Percentiles rank a stretch among this genome's conserved stretches.
phyloP scores from a whole-genome alignment of 2,113 vertebrate genomes.

The Phalacrocorax brasilianus region DNA sequence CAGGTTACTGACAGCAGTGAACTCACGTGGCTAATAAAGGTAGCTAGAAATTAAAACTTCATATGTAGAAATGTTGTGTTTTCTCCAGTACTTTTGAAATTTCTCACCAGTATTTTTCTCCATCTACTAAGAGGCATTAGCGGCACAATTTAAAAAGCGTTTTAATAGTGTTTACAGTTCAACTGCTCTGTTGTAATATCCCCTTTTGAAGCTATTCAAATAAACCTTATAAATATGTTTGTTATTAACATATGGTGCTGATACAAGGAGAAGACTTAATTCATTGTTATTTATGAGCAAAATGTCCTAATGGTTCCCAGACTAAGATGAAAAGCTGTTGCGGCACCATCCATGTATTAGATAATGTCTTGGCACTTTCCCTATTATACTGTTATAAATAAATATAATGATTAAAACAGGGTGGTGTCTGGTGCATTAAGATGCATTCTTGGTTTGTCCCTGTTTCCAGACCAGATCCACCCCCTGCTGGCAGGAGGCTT shows the following conservation, averaged over 20 bases:
- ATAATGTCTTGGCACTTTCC: constrained; percentile 77
- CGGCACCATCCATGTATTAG: constrained; percentile 64
- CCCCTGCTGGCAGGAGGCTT: constrained; percentile 55
- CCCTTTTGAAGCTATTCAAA: constrained; percentile 32
- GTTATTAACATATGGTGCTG: constrained; percentile 59
- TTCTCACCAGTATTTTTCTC: background rate
- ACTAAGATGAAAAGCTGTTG: constrained; percentile 70
- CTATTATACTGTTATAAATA: constrained; percentile 71
- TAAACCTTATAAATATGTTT: constrained; percentile 54
- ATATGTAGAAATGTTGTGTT: background rate
- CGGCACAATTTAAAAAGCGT: background rate
- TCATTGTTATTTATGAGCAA: constrained; percentile 74
- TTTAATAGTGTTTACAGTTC: constrained; percentile 29
- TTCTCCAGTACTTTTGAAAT: background rate
- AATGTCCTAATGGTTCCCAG: constrained; percentile 77
- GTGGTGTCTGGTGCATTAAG: constrained; percentile 30
- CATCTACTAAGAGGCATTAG: background rate
- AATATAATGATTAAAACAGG: constrained; percentile 60
- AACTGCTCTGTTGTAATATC: constrained; percentile 1
- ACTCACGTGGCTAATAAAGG: background rate
- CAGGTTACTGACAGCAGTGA: background rate
- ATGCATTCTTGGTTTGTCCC: background rate
- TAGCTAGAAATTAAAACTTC: background rate
- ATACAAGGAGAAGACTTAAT: constrained; percentile 61
- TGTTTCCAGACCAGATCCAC: constrained; percentile 32